Evolutionary conservation across 2,113 vertebrate species (phyloP).

Genomic region (Phasianus colchicus): DNA sequence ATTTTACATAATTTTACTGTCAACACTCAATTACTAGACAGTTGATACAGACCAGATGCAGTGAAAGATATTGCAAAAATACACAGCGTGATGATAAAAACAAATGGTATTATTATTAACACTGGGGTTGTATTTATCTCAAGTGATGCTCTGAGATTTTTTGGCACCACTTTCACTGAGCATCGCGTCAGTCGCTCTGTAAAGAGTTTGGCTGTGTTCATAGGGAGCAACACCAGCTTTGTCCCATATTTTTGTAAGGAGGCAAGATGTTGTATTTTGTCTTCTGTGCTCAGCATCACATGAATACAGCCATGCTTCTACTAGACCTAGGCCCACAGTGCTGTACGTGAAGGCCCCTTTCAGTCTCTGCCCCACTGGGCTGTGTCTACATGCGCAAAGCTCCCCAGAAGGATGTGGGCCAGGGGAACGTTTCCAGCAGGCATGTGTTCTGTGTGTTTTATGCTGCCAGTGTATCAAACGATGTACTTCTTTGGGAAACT

Average conservation of each 20-base stretch:
- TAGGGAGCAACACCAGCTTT: neutral
- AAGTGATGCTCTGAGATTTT: neutral
- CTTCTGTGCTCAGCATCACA: neutral
- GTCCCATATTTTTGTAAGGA: neutral
- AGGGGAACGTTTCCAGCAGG: neutral
- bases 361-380: neutral
- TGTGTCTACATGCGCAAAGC: neutral
- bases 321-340: neutral
- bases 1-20: conserved; percentile 39
- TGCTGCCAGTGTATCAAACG: neutral
- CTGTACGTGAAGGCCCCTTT: neutral
- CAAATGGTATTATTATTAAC: neutral
- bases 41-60: neutral
- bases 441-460: too few species aligned
- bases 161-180: neutral
- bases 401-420: neutral
- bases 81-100: neutral
- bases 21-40: neutral
- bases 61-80: neutral
- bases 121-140: neutral
- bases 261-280: neutral
- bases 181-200: fast-evolving
- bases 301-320: neutral
- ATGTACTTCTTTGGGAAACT: neutral
- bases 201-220: neutral